Conservation (phyloP, 92 coral and sea anemone species). For the Umimayanthus chanpuru region DNA sequence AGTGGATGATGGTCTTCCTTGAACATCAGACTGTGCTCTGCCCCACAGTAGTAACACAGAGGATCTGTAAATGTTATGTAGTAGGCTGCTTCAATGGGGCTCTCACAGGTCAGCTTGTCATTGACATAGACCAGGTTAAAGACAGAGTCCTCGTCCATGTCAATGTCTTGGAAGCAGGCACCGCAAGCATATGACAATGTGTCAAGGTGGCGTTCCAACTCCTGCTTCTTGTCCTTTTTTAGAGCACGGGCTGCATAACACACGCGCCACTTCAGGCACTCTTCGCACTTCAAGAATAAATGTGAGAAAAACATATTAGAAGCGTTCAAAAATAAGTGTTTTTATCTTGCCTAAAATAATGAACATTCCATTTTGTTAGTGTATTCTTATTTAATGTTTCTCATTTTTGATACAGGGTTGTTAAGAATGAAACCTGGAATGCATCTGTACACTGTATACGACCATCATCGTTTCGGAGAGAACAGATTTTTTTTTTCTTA, state of each 20-base stretch:
- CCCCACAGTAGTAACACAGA: too few relatives aligned
- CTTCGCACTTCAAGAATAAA: constrained; percentile 50
- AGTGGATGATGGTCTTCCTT: too few relatives aligned
- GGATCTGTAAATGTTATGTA: constrained; percentile 34
- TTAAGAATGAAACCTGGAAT: constrained; percentile 24
- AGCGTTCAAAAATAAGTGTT: neutral
- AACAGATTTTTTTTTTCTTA: neutral
- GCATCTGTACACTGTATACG: constrained; percentile 32
- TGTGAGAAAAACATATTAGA: neutral
- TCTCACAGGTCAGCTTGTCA: constrained; percentile 53
- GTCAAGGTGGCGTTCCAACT: constrained; percentile 50
- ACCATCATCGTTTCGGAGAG: constrained; percentile 23
- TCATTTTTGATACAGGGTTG: constrained; percentile 15
- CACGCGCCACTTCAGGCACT: constrained; percentile 59
- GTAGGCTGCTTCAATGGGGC: constrained; percentile 42
- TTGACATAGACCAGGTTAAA: constrained; percentile 36
- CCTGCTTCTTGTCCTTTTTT: constrained; percentile 17
- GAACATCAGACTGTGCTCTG: too few relatives aligned
- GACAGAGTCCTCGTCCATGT: constrained; percentile 29
- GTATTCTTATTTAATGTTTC: constrained; percentile 20
- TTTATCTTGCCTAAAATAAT: constrained; percentile 5
- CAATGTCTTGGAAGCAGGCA: constrained; percentile 50
- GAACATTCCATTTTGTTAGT: constrained; percentile 9
- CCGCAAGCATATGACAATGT: constrained; percentile 55
- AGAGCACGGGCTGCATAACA: constrained; percentile 44